Evolutionary conservation across 2,113 vertebrate species (phyloP).

Genomic region (Elephas maximus): DNA sequence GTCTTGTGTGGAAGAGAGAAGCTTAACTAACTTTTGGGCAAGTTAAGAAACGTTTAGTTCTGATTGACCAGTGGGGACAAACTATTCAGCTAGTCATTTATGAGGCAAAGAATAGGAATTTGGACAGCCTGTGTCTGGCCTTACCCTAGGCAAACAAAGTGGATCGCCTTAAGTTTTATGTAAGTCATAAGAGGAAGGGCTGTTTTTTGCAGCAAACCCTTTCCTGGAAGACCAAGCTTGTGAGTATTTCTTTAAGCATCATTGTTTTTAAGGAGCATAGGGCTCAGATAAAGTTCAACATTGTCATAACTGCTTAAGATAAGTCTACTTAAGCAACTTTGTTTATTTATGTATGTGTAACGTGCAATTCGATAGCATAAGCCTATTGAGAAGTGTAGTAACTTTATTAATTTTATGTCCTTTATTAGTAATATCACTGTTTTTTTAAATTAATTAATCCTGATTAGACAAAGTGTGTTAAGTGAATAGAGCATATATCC

Average conservation of each 20-base stretch:
- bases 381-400: neutral
- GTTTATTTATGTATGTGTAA: neutral
- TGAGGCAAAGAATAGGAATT: neutral
- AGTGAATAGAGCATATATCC: neutral
- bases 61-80: neutral
- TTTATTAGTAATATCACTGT: neutral
- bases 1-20: neutral
- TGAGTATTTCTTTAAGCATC: neutral
- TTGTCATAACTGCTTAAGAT: neutral
- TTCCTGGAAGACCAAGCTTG: neutral
- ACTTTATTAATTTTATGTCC: constrained; percentile 9
- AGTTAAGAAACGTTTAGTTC: neutral
- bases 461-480: neutral
- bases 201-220: neutral
- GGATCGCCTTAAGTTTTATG: neutral
- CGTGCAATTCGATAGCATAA: neutral
- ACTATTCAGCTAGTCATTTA: neutral
- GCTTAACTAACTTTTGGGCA: neutral
- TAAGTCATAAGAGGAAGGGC: neutral
- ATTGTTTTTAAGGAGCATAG: neutral
- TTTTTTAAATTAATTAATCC: neutral
- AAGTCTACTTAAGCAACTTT: neutral
- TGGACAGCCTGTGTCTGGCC: neutral
- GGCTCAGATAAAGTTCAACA: neutral
- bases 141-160: neutral